Evolutionary conservation across 2,797 vertebrate genomes (phyloP), one percentile per base, ranked within the genome.

Genomic region (Discoglossus pictus): DNA sequence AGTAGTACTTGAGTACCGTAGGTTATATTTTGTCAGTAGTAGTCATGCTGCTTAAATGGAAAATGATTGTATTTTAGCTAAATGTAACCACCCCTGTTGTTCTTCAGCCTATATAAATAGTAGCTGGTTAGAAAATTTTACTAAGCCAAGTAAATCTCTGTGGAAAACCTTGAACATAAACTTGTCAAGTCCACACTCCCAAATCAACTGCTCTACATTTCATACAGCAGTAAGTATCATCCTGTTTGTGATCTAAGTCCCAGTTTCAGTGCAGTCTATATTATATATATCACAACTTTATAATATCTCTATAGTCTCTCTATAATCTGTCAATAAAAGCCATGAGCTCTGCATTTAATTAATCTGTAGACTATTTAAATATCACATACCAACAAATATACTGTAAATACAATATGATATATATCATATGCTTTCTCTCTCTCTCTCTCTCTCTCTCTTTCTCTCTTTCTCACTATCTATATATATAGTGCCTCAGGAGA

Each of bases 161-260:
- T 35, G 62, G 68, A 64, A 63, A 55, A 56, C 20, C 16, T 44
- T 58, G 61, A 64, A 55, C 68, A 71, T 71, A 71, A 71, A 71
- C 60, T 47, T 71, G 68, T 71, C 68, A 71, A 25, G 44, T 34
- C 25, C 53, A 51, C 46, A 44, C 52, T 71, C 68, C 61, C 68
- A 59, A 61, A 71, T 71, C 60, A 71, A 61, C 68, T 71, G 68
- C 61, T 64, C 68, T 38, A 71, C 68, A 71, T 71, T 71, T 71
- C 44, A 71, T 64, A 36, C 46, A 24, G 68, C 61, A 64, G 60
- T 58, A 61, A 64, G 68, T 64, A 52, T 71, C 68, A 38, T 54
- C 59, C 58, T 61, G 59, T 62, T 70, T 70, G 52, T 71, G 61
- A 24, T 71, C 36, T 71, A 50, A 71, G 52, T 56, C 53, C 68